Base-by-base conservation (phyloP, 1,140 invertebrate species). In the Drosophila guanche region DNA sequence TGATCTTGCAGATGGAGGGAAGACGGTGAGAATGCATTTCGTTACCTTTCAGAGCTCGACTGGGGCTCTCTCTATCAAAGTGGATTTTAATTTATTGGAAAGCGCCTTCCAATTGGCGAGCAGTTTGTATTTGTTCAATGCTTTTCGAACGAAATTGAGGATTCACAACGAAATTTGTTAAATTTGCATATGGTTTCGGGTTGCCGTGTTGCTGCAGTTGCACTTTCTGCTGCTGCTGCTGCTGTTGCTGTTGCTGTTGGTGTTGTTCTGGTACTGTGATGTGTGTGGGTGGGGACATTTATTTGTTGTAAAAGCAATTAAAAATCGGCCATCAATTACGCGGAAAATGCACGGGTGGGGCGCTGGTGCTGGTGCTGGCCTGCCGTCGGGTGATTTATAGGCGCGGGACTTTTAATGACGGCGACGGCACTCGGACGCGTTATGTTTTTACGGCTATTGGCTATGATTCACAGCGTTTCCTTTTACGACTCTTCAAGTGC, bases 301-400 rank as follows among this genome's bases (percentile, higher is more conserved):
- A 89, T 88, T 89, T 83, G 84, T 88, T 88, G 78, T 89, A 69
- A 88, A 88, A 79, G 84, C 74, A 88, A 88, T 88, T 83, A 88
- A 88, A 88, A 63, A 61, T 60, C 47, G 61, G 50, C 71, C 79
- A 89, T 88, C 79, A 89, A 88, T 88, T 89, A 89, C 78, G 74
- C 63, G 75, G 79, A 78, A 86, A 83, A 83, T 78, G 50, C 68
- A 57, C 66, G 58, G 76, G 57, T 58, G 51, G 71, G 52, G 78
- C 60, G 57, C 53, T 40, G 67, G 48, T 37, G 51, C 22, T 61
- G 12, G 41, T 47, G 48, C 25, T 20, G 23, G 57, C 33, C 10
- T 37, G 72, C 76, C 76, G 76, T 76, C 79, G 75, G 66, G 74
- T 88, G 78, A 88, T 88, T 88, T 88, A 88, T 88, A 83, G 83